Percentiles rank a stretch among this genome's conserved stretches.
These are phyloP conservation scores for Datnioides undecimradiatus DNA, from an alignment of 2,113 vertebrate genomes.

Conservation along the genomic window DNA sequence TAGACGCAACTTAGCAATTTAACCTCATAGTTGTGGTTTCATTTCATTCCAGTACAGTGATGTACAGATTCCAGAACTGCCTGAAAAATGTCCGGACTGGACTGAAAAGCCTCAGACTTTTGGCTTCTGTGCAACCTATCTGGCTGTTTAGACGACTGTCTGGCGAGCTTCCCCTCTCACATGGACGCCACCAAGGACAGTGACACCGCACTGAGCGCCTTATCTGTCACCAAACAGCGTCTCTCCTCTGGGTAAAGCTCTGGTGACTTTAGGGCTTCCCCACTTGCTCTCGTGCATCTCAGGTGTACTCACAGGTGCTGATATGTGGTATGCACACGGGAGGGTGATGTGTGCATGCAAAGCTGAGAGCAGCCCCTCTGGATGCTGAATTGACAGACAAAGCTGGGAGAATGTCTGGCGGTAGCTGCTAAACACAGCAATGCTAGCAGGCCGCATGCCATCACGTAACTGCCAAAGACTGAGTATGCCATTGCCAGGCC, in stretches of 20 bases:
- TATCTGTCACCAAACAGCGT: slow-evolving; percentile 48
- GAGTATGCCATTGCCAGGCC: slow-evolving; percentile 16
- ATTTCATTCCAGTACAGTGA: neutral
- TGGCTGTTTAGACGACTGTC: neutral
- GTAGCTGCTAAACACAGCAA: slow-evolving; percentile 10
- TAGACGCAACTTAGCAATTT: too few species aligned
- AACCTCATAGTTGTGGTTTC: too few species aligned
- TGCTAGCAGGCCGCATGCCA: slow-evolving; percentile 30
- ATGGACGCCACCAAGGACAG: slow-evolving; percentile 29
- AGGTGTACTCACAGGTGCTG: slow-evolving; percentile 38
- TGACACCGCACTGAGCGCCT: slow-evolving; percentile 11
- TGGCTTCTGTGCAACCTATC: neutral
- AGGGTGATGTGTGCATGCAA: slow-evolving; percentile 18
- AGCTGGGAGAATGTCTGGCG: slow-evolving; percentile 16
- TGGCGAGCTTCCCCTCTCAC: slow-evolving; percentile 12
- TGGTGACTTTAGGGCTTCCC: neutral
- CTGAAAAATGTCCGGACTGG: neutral
- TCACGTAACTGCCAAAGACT: slow-evolving; percentile 31
- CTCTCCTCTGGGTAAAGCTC: slow-evolving; percentile 17
- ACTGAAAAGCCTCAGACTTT: neutral
- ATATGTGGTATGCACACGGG: neutral
- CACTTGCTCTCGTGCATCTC: neutral
- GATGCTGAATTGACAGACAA: slow-evolving; percentile 7
- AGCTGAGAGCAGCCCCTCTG: neutral
- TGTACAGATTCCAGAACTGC: neutral